These are phyloP conservation scores for Aleiodes sp. DNA, from an alignment of 1,140 invertebrate genomes.

Conservation along the genomic window DNA sequence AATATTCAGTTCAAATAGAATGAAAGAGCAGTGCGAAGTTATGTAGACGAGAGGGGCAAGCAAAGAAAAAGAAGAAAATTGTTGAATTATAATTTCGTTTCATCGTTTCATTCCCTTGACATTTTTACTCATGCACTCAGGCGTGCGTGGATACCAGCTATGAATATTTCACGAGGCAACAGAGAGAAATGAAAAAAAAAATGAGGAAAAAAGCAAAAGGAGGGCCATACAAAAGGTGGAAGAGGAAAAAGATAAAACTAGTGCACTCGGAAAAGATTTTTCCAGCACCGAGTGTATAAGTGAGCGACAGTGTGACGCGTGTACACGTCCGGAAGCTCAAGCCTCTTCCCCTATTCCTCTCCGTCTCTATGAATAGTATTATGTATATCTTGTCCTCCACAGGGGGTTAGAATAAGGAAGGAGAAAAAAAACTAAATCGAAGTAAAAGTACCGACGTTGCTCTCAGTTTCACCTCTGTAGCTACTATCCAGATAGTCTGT, in stretches of 20 bases:
- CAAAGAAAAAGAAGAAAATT: neutral
- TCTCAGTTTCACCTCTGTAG: neutral
- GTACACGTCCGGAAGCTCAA: neutral
- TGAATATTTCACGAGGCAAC: conserved; percentile 7
- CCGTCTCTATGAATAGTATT: conserved; percentile 13
- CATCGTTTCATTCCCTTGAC: conserved; percentile 10
- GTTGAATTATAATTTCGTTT: conserved; percentile 5
- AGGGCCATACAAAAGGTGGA: conserved; percentile 21
- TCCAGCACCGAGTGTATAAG: neutral
- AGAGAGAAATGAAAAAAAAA: conserved; percentile 9
- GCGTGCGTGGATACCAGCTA: conserved; percentile 6
- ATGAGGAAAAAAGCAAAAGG: conserved; percentile 25
- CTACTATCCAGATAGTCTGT: neutral
- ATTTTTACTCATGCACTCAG: conserved; percentile 13
- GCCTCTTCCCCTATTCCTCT: neutral
- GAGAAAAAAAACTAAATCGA: neutral
- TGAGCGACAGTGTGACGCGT: neutral
- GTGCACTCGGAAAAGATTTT: neutral
- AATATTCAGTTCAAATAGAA: conserved; percentile 8
- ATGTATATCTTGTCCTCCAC: conserved; percentile 7
- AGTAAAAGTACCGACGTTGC: neutral
- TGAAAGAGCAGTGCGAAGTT: conserved; percentile 5
- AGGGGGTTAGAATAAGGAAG: too few relatives aligned
- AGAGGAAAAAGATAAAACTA: neutral
- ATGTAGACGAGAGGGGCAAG: conserved; percentile 5